Evolutionary conservation across 2,113 vertebrate genomes (phyloP).

Genomic region (Cyprinodon variegatus): DNA sequence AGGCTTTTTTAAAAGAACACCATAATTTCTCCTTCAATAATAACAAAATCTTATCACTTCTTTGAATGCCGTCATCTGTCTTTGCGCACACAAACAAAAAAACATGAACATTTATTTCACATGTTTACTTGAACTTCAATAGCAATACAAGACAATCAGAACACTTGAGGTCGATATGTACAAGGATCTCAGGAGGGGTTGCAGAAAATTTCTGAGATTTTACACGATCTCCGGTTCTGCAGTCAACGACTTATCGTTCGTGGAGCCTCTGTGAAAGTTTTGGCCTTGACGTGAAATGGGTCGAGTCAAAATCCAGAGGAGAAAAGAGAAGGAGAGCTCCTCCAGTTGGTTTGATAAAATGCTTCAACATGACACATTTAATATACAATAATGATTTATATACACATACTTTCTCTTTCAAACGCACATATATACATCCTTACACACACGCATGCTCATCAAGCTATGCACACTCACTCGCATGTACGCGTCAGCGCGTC

Average conservation of each 20-base stretch:
- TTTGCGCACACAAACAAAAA: constrained; percentile 42
- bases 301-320: constrained; percentile 65
- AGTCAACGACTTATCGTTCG: constrained; percentile 63
- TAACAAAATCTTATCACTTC: not conserved
- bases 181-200: constrained; percentile 59
- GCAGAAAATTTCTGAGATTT: constrained; percentile 77
- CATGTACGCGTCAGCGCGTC: constrained; percentile 48
- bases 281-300: constrained; percentile 67
- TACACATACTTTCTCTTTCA: constrained; percentile 38
- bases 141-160: constrained; percentile 81
- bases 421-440: constrained; percentile 23
- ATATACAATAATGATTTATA: constrained; percentile 75
- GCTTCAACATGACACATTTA: constrained; percentile 75
- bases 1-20: not conserved
- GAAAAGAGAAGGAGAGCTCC: constrained; percentile 50
- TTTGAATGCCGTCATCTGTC: constrained; percentile 1
- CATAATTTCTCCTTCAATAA: no score
- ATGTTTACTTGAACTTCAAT: constrained; percentile 80
- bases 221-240: constrained; percentile 68
- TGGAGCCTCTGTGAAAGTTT: constrained; percentile 51
- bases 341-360: constrained; percentile 68
- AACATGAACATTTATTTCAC: constrained; percentile 67
- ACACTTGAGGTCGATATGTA: constrained; percentile 77
- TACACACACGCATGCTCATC: constrained; percentile 51
- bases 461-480: constrained; percentile 42